Percentiles rank a stretch among this genome's conserved stretches.
phyloP scores from a whole-genome alignment of 2,113 vertebrate species.

The Picathartes gymnocephalus region DNA sequence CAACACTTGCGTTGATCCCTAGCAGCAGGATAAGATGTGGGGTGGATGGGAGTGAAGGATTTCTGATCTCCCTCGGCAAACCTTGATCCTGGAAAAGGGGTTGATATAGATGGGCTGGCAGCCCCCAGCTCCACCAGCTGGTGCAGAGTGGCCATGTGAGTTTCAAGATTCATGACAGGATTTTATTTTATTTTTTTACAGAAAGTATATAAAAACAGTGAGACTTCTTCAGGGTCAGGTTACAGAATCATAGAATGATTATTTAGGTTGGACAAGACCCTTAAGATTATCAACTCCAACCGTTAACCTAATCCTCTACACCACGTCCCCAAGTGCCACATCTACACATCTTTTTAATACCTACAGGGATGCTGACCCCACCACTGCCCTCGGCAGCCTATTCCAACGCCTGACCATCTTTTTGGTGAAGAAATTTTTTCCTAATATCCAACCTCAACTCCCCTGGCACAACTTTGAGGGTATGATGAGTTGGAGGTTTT shows the following conservation, averaged over 20 bases:
- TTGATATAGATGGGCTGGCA: not conserved
- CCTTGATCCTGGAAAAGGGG: not conserved
- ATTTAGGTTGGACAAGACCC: not conserved
- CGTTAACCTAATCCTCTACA: fast-evolving
- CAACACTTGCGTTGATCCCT: not conserved
- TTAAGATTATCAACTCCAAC: not conserved
- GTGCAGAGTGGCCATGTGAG: not conserved
- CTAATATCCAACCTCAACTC: not conserved
- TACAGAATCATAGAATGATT: not conserved
- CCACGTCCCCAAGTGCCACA: fast-evolving
- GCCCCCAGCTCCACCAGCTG: not conserved
- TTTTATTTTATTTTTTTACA: not conserved
- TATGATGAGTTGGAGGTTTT: not conserved
- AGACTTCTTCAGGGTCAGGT: not conserved
- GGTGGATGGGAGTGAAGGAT: not conserved
- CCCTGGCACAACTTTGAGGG: not conserved
- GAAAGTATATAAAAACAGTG: not conserved
- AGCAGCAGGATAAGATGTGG: not conserved
- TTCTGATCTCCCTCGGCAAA: not conserved
- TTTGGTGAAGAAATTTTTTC: not conserved
- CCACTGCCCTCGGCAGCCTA: not conserved
- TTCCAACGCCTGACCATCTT: not conserved
- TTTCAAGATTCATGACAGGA: not conserved
- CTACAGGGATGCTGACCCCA: not conserved
- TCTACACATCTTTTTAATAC: not conserved